phyloP scores from a whole-genome alignment of 2,113 vertebrate species.

The Corvus moneduloides region DNA sequence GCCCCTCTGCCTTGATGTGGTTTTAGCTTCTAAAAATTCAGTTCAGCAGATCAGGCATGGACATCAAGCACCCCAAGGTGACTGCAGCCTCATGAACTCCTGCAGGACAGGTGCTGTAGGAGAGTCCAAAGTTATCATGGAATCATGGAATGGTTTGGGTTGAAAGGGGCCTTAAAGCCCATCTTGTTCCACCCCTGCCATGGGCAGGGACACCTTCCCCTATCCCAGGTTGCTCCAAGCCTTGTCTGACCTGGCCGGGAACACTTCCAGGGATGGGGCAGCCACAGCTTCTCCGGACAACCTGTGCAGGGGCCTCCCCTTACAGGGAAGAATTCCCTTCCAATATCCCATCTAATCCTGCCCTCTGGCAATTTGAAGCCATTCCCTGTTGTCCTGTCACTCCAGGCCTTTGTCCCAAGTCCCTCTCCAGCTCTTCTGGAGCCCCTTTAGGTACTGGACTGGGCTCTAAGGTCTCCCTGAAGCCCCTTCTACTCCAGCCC shows the following conservation, averaged over 20 bases:
- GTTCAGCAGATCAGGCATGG: not conserved
- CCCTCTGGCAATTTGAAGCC: not conserved
- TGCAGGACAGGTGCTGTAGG: accelerated
- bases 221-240: accelerated
- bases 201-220: not conserved
- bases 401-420: not conserved
- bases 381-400: not conserved
- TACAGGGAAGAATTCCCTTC: not conserved
- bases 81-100: not conserved
- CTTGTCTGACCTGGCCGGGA: accelerated
- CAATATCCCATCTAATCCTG: not conserved
- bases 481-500: not conserved
- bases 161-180: not conserved
- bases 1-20: not conserved
- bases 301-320: not conserved
- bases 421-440: not conserved
- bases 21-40: not conserved
- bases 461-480: not conserved
- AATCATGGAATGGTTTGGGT: not conserved
- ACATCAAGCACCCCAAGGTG: not conserved
- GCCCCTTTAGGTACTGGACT: not conserved
- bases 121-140: not conserved
- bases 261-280: not conserved
- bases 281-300: not conserved
- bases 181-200: accelerated